Percentiles rank a stretch among this genome's conserved stretches.
phyloP scores from a whole-genome alignment of 2,888 invertebrate species.

The Lymantria dispar region DNA sequence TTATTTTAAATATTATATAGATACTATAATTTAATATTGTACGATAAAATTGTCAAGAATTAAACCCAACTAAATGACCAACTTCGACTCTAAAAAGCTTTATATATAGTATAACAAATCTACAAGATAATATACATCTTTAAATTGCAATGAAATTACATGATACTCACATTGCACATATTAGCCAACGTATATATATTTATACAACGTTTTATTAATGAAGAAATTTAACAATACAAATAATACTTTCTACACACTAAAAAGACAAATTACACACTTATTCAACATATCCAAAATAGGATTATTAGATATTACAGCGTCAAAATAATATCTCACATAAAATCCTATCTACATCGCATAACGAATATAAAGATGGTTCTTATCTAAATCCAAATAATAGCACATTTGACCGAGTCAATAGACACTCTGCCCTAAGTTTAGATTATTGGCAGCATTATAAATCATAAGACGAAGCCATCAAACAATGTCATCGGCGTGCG shows the following conservation, averaged over 20 bases:
- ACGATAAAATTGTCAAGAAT: too few relatives aligned
- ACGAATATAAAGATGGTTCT: slow-evolving; percentile 43
- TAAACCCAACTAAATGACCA: too few relatives aligned
- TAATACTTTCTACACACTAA: slow-evolving; percentile 39
- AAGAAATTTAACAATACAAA: slow-evolving; percentile 30
- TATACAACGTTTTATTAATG: slow-evolving; percentile 11
- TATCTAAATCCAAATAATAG: slow-evolving; percentile 41
- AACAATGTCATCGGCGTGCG: slow-evolving; percentile 42
- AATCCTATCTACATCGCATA: slow-evolving; percentile 53
- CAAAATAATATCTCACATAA: slow-evolving; percentile 22
- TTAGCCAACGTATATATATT: slow-evolving; percentile 11
- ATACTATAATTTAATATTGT: too few relatives aligned
- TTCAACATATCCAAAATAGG: slow-evolving; percentile 24
- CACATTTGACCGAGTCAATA: slow-evolving; percentile 52
- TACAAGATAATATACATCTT: too few relatives aligned
- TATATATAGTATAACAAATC: too few relatives aligned
- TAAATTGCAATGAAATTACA: not conserved
- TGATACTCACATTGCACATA: slow-evolving; percentile 7
- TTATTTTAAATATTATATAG: too few relatives aligned
- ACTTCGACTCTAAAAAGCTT: too few relatives aligned
- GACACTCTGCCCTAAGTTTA: slow-evolving; percentile 51
- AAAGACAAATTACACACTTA: slow-evolving; percentile 33
- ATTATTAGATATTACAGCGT: slow-evolving; percentile 26
- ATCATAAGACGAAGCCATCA: slow-evolving; percentile 56
- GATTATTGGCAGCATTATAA: slow-evolving; percentile 47